Evolutionary conservation across 2,888 invertebrate genomes (phyloP), one percentile per base, ranked within the genome.

Genomic region (Drosophila cyrtoloma): DNA sequence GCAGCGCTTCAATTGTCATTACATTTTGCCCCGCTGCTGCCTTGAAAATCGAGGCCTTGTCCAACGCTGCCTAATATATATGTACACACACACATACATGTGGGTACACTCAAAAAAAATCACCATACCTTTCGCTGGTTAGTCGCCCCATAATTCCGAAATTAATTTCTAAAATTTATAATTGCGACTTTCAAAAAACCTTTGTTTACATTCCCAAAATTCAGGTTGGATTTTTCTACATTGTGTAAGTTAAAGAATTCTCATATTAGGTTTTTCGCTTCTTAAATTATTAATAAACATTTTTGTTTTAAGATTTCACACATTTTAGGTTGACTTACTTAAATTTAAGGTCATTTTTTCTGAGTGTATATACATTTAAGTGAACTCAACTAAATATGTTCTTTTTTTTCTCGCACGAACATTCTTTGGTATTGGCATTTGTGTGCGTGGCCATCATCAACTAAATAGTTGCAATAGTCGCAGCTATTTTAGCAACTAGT

Each of bases 1-100:
- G 82, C 80, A 76, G 50, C 64, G 80, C 69, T 66, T 80, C 80
- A 69, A 76, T 80, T 80, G 76, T 52, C 76, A 71, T 80, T 77
- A 72, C 69, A 77, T 57, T 80, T 67, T 68, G 70, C 60, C n/a
- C 66, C 39, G 32, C n/a, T 33, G 62, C 32, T 53, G 56, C 67
- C 44, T 78, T 68, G 53, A 53, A 53, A 58, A 67, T 67, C 22
- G 33, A 55, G 52, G 59, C 51, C 55, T 47, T 55, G 58, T 26
- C 53, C 77, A 72, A 69, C 26, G 37, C 53, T 39, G 67, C 72
- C 65, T 69, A 69, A 63, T 69, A 66, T 69, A 64, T 55, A 35
- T 35, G 3, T 50, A 6, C 28, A 35, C 3, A 39, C 7, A 39
- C 10, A n/a, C 12, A 42, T 2, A 12, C n/a, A 4, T 16, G 26